Percentiles rank a stretch among this genome's conserved stretches.
These are phyloP conservation scores for Erynnis tages DNA, from an alignment of 2,888 invertebrate genomes.

Conservation along the genomic window DNA sequence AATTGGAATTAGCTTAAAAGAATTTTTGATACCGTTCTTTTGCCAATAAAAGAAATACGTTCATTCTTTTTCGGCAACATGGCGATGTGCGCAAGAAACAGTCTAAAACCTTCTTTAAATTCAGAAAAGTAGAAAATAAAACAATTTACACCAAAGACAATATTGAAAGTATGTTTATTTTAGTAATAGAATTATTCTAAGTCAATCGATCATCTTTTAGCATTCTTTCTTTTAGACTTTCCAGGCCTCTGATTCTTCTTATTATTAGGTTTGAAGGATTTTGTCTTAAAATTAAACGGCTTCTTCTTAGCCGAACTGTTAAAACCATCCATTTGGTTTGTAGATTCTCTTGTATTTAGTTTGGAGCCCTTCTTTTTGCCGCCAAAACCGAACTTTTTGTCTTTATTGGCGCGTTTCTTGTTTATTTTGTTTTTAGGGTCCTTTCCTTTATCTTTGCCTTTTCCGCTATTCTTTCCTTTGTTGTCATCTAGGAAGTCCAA, in stretches of 20 bases:
- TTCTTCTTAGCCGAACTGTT: conserved; percentile 68
- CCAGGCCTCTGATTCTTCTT: conserved; percentile 79
- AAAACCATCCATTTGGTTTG: conserved; percentile 84
- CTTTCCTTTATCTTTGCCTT: conserved; percentile 39
- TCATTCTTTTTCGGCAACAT: no score
- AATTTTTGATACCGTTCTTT: no score
- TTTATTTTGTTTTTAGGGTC: conserved; percentile 59
- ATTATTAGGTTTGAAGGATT: conserved; percentile 61
- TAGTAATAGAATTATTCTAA: neutral
- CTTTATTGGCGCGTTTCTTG: conserved; percentile 84
- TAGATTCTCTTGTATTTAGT: conserved; percentile 91
- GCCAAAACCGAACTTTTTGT: conserved; percentile 96
- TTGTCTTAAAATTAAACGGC: conserved; percentile 63
- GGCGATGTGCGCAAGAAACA: no score
- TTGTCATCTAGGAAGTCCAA: conserved; percentile 90
- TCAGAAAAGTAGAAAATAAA: no score
- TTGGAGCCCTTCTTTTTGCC: conserved; percentile 96
- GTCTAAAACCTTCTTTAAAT: no score
- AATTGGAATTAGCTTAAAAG: no score
- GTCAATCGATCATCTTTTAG: conserved; percentile 50
- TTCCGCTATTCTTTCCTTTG: conserved; percentile 51
- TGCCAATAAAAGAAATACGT: no score
- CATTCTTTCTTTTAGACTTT: conserved; percentile 74
- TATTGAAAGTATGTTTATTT: no score
- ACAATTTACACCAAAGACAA: no score